Base-by-base conservation (phyloP, 1,140 invertebrate genomes). In the Sitodiplosis mosellana region DNA sequence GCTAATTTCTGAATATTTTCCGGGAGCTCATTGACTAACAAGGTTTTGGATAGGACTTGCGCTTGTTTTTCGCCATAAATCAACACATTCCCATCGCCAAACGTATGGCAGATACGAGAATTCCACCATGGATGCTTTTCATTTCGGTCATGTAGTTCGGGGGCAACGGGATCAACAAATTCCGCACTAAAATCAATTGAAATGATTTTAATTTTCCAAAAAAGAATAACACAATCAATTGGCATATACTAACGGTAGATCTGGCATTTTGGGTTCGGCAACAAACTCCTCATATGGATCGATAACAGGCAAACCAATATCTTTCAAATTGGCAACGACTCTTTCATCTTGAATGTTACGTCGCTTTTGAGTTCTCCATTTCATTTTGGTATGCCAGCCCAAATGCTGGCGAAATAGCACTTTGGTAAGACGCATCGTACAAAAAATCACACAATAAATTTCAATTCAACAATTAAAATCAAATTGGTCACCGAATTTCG, bases 11-110 rank as follows among this genome's bases (percentile, higher is more conserved):
- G 55, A 41, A 83, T 67, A 52, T 63, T 67, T 5, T 72, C 61
- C 17, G 81, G 81, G 22, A 84, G 60, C 38, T 74, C 58, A 51
- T 76, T 60, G 33, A 83, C 61, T 59, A 75, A 62, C 15, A 87
- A 61, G 14, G 80, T 76, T 57, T 87, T 87, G n/a, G 80, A 81
- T 5, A 89, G 60, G 17, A 78, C 60, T 65, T 76, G 70, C 14
- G 82, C 83, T 69, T 88, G 84, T 1, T 67, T 55, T 27, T 83
- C 52, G 11, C 84, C 84, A 60, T 78, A 73, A 40, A 86, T 55
- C 4, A 87, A 61, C 18, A 83, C 73, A 68, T 74, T 76, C 48
- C 68, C 61, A 50, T 78, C 71, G 48, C 67, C 67, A 54, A 76
- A 73, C 0, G 69, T 64, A 22, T 76, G 68, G 54, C 79, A 77